Evolutionary conservation across 2,888 invertebrate species (phyloP), one percentile per base, ranked within the genome.

Genomic region (Trissolcus japonicus): DNA sequence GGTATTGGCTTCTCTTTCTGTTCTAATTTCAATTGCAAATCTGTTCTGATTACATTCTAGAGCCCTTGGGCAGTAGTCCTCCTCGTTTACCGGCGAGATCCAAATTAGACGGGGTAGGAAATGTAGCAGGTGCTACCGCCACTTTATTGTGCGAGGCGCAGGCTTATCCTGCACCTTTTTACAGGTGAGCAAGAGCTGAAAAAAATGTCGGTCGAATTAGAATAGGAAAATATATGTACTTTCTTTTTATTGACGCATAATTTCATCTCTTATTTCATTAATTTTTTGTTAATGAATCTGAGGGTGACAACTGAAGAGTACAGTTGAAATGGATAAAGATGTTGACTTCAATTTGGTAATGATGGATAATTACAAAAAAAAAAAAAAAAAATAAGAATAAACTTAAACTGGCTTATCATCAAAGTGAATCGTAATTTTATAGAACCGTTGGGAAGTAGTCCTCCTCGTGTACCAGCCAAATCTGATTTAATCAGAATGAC

Each of bases 161-260:
- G 88, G 93, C 93, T 56, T 93, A 91, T 90, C 94, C 94, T 51
- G 91, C 93, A 73, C 94, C 94, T 54, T 85, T 91, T 82, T 92
- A 92, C 91, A 87, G 87, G 88, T 88, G 55, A 65, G 65, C 21
- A 41, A 17, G 19, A n/a, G n/a, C n/a, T 43, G 43, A 35, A 46
- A 16, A 46, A 46, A 46, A 14, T 46, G 4, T 14, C 14, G 16
- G 1, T 46, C 46, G 1, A 46, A 1, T 46, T 35, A n/a, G 46
- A 1, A 46, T 16, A 35, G 14, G 46, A 1, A 43, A 43, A 43
- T 4, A 11, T 1, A 16, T 46, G 16, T 46, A 7, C n/a, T 7
- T 0, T 46, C 6, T 11, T 43, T 14, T 14, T 43, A 43, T 4
- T 19, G 2, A 19, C 1, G 19, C 19, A 43, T 25, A 11, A 14